These are phyloP conservation scores for Catonia carolina DNA, from an alignment of 2,888 invertebrate species.

Conservation along the genomic window DNA sequence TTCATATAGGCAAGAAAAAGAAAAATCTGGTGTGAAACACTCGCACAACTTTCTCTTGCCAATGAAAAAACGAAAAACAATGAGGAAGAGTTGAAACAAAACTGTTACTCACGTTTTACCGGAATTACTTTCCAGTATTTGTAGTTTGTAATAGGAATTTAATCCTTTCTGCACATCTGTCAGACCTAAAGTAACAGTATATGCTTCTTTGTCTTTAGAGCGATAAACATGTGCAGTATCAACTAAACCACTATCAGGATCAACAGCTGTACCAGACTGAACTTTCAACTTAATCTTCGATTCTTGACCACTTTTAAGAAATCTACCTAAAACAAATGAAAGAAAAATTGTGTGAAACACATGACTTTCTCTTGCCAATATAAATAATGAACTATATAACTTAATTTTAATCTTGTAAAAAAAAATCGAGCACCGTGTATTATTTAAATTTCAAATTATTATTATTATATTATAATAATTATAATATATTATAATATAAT, in stretches of 20 bases:
- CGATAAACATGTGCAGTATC: constrained; percentile 73
- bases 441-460: too few relatives aligned
- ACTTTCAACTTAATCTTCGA: constrained; percentile 58
- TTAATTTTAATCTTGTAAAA: too few relatives aligned
- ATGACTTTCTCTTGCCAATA: too few relatives aligned
- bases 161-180: constrained; percentile 81
- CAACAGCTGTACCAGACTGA: constrained; percentile 84
- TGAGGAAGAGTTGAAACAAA: too few relatives aligned
- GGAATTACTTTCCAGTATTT: constrained; percentile 71
- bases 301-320: constrained; percentile 25
- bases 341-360: too few relatives aligned
- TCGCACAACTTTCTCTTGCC: too few relatives aligned
- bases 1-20: too few relatives aligned
- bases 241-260: constrained; percentile 79
- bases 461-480: not conserved
- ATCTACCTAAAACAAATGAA: constrained; percentile 28
- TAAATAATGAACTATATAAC: too few relatives aligned
- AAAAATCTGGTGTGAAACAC: too few relatives aligned
- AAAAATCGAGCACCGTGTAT: too few relatives aligned
- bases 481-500: too few relatives aligned
- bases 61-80: too few relatives aligned
- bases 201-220: constrained; percentile 52
- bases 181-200: constrained; percentile 70
- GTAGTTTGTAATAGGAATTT: constrained; percentile 94
- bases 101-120: constrained; percentile 54